phyloP scores from a whole-genome alignment of 2,113 vertebrate genomes.

The Parus major region DNA sequence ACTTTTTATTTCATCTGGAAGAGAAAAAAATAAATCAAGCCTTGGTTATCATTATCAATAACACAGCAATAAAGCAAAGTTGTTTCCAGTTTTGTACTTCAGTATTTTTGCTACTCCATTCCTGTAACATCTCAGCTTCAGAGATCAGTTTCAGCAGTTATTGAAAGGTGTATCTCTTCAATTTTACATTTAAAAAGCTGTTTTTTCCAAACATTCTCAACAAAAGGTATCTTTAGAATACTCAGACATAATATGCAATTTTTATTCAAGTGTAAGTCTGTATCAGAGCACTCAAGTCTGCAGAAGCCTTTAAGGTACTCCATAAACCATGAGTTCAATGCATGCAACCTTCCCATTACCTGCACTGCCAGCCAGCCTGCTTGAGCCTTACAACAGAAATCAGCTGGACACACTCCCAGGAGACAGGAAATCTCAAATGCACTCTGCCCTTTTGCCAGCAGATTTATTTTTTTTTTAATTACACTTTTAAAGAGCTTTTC shows the following conservation, averaged over 20 bases:
- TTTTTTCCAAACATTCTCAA: not conserved
- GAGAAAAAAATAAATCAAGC: not conserved
- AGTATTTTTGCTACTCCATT: not conserved
- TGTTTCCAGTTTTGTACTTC: not conserved
- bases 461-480: not conserved
- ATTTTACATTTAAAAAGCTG: not conserved
- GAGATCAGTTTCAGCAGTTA: not conserved
- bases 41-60: not conserved
- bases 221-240: not conserved
- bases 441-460: not conserved
- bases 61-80: not conserved
- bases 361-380: not conserved
- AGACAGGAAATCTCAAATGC: not conserved
- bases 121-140: not conserved
- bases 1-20: conserved; percentile 90
- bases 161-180: not conserved
- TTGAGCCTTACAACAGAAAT: not conserved
- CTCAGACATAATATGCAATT: not conserved
- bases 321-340: not conserved
- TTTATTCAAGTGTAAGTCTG: not conserved
- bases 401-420: not conserved
- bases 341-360: not conserved
- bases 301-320: not conserved
- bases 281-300: not conserved
- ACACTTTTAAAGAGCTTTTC: not conserved